phyloP scores from a whole-genome alignment of 2,888 invertebrate genomes.

The Cancer borealis region DNA sequence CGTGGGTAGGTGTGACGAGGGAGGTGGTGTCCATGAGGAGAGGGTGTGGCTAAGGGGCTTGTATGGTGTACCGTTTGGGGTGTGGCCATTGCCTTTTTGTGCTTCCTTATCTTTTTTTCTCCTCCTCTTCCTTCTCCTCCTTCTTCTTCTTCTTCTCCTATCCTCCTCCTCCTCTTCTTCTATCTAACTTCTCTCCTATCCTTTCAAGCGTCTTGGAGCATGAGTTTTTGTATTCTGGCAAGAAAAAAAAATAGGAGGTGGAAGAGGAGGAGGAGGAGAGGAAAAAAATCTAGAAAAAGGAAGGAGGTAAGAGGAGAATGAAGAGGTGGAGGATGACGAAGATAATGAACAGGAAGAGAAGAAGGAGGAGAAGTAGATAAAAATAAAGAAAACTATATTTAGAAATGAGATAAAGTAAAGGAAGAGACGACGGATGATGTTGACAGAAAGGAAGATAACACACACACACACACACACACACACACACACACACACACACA shows the following conservation, averaged over 20 bases:
- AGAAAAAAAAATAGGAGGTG: background rate
- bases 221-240: background rate
- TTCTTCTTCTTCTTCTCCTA: background rate
- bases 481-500: no score
- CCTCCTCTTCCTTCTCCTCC: background rate
- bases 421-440: background rate
- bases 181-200: background rate
- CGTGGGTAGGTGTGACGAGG: background rate
- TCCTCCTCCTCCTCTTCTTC: background rate
- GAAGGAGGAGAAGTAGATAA: background rate
- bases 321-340: background rate
- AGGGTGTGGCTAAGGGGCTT: background rate
- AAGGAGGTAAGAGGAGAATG: background rate
- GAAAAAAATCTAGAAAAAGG: background rate
- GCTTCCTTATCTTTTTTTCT: background rate
- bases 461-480: no score
- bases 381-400: background rate
- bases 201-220: background rate
- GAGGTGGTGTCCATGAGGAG: background rate
- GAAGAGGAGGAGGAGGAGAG: background rate
- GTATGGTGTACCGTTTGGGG: constrained; percentile 11
- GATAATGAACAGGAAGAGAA: background rate
- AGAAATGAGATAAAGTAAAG: background rate
- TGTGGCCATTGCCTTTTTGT: background rate
- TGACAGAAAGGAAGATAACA: constrained; percentile 11